Base-by-base conservation (phyloP, 2,888 invertebrate species). In the Dascillus cervinus region DNA sequence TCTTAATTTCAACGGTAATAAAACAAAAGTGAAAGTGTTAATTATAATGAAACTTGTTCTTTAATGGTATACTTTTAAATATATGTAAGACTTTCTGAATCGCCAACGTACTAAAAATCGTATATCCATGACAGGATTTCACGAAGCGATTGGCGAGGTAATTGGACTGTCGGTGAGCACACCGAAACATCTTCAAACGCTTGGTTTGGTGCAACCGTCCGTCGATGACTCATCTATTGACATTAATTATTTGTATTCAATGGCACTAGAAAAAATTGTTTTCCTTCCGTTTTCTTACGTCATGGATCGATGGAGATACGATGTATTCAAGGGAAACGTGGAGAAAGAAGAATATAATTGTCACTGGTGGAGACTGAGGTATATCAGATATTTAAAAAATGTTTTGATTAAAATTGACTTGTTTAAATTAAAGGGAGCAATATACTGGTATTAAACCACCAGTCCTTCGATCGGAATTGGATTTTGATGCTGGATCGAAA, bases 401-500 rank as follows among this genome's bases (percentile, higher is more conserved):
- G 4, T 21, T 33, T 22, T 5, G 2, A 13, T 22, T 22, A n/a
- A n/a, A n/a, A n/a, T n/a, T n/a, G n/a, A n/a, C n/a, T n/a, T n/a
- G n/a, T n/a, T n/a, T 9, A 46, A 53, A 33, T 63, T 60, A 14
- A 59, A 85, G 88, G 56, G 88, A 88, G 60, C 75, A 79, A 56
- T 87, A 83, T 49, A 81, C 87, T 41, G 90, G 90, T 3, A 77
- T 88, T 34, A 87, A 88, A 49, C 90, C 90, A 0, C 89, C 90
- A 1, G 81, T 88, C 0, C 65, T 85, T 1, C 72, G 92, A 22
- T 86, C 86, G 0, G 90, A 91, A 63, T 72, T 78, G 40, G 89
- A 94, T 66, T 94, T 94, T 56, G 94, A 94, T 60, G 80, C 91
- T 27, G 94, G 91, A 2, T 80, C 91, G 22, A 94, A 94, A 62